phyloP scores from a whole-genome alignment of 2,888 invertebrate genomes.

The Ditula angustiorana region DNA sequence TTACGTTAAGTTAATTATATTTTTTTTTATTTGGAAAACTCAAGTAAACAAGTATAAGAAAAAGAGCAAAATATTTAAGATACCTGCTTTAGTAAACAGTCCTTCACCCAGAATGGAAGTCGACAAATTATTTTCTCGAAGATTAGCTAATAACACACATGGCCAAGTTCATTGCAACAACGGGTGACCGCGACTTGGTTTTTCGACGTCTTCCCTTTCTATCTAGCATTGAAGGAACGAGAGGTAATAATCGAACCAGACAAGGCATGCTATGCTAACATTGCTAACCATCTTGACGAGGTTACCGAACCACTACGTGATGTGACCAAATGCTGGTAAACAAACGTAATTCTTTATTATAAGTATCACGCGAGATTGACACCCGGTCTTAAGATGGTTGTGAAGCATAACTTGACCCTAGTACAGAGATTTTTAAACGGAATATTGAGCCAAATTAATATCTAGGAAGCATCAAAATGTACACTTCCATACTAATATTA shows the following conservation, averaged over 20 bases:
- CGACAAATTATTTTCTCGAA: slow-evolving; percentile 19
- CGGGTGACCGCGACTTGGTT: not conserved
- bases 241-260: not conserved
- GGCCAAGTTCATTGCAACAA: slow-evolving; percentile 44
- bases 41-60: not conserved
- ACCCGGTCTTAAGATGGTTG: too few relatives aligned
- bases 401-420: too few relatives aligned
- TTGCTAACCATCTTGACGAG: too few relatives aligned
- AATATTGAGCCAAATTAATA: too few relatives aligned
- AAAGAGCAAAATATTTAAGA: slow-evolving; percentile 19
- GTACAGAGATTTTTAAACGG: too few relatives aligned
- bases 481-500: too few relatives aligned
- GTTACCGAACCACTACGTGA: not conserved
- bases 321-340: not conserved
- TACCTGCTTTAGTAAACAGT: slow-evolving; percentile 19
- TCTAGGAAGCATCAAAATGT: too few relatives aligned
- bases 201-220: not conserved
- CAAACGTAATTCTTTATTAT: too few relatives aligned
- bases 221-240: not conserved
- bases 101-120: slow-evolving; percentile 25
- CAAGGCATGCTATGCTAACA: not conserved
- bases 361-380: too few relatives aligned
- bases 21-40: not conserved
- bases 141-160: slow-evolving; percentile 21
- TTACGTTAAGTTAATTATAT: too few relatives aligned